Evolutionary conservation across 2,888 invertebrate species (phyloP).

Genomic region (Belgica antarctica): DNA sequence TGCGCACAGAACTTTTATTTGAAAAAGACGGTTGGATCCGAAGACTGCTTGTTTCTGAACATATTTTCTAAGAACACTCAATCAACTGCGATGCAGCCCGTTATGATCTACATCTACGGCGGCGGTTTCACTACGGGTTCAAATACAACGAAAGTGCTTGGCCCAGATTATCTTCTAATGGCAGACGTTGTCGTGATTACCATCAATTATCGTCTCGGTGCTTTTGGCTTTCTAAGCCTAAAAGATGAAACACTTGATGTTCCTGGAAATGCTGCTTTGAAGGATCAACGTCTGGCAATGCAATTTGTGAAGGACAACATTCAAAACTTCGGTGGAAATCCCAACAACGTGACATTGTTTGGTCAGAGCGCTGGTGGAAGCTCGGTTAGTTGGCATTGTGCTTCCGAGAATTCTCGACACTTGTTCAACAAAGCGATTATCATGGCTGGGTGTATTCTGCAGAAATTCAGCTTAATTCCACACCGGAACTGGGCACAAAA

Average conservation of each 20-base stretch:
- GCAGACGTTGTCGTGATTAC: slow-evolving; percentile 35
- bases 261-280: slow-evolving; percentile 59
- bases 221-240: slow-evolving; percentile 54
- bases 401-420: slow-evolving; percentile 56
- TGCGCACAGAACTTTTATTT: background rate
- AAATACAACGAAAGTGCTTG: background rate
- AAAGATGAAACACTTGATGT: slow-evolving; percentile 55
- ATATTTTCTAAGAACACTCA: slow-evolving; percentile 24
- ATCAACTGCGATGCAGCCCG: background rate
- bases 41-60: slow-evolving; percentile 36
- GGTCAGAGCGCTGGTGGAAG: slow-evolving; percentile 59
- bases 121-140: slow-evolving; percentile 11
- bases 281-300: slow-evolving; percentile 58
- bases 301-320: slow-evolving; percentile 58
- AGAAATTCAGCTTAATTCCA: slow-evolving; percentile 51
- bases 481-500: slow-evolving; percentile 50
- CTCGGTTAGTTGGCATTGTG: slow-evolving; percentile 56
- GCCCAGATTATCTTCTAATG: slow-evolving; percentile 38
- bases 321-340: slow-evolving; percentile 57
- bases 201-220: slow-evolving; percentile 37
- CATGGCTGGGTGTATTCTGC: slow-evolving; percentile 51
- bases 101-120: slow-evolving; percentile 43
- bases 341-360: slow-evolving; percentile 57
- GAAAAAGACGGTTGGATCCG: slow-evolving; percentile 19
- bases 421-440: slow-evolving; percentile 53